A percentile compares a stretch with the other conserved stretches of the same genome.
Conservation (phyloP, 2,113 vertebrate genomes). For the Bothrops jararaca region DNA sequence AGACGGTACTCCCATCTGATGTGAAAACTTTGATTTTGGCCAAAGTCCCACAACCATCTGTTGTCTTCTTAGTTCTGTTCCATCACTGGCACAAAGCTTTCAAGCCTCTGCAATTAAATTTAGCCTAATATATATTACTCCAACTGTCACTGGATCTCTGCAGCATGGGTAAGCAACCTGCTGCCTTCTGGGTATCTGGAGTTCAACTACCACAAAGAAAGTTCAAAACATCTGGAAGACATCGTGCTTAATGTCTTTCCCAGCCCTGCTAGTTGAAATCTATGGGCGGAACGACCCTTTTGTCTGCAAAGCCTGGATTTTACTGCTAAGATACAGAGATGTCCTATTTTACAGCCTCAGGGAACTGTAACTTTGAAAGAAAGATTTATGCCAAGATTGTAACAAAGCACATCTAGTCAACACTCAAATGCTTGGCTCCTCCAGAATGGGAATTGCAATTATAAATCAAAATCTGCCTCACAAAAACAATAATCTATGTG, state of each 20-base stretch:
- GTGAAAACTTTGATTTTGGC: neutral
- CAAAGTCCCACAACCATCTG: neutral
- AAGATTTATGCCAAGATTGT: slow-evolving; percentile 46
- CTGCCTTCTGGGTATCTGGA: neutral
- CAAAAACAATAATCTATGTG: slow-evolving; percentile 46
- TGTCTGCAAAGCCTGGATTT: neutral
- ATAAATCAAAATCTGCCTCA: slow-evolving; percentile 32
- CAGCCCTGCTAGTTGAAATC: neutral
- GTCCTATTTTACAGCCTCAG: neutral
- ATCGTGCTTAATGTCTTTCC: neutral
- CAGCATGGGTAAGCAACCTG: neutral
- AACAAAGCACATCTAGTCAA: slow-evolving; percentile 24
- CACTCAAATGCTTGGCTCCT: slow-evolving; percentile 36
- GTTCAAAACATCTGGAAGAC: neutral
- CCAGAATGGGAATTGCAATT: slow-evolving; percentile 58
- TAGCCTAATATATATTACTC: neutral
- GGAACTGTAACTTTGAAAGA: slow-evolving; percentile 42
- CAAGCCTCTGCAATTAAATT: neutral
- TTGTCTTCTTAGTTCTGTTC: neutral
- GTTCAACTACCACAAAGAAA: neutral
- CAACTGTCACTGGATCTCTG: neutral
- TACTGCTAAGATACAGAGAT: neutral
- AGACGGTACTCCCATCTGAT: neutral
- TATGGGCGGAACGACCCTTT: neutral
- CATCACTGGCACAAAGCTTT: neutral